Conservation (phyloP, 2,113 vertebrate genomes). For the Erythrocebus patas region DNA sequence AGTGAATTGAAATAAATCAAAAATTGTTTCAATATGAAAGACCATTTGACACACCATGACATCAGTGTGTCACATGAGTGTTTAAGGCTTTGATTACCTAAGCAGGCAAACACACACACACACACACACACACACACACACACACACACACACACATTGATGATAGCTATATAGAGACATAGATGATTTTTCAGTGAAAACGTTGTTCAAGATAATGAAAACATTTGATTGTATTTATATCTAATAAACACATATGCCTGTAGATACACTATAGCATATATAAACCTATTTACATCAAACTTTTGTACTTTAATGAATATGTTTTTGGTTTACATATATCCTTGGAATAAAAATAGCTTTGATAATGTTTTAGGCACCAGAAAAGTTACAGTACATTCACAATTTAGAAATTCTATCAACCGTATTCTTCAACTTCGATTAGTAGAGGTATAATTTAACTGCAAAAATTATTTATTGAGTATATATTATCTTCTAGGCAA, state of each 20-base stretch:
- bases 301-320: not conserved
- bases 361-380: not conserved
- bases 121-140: too few species aligned
- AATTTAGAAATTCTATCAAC: not conserved
- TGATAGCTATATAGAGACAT: not conserved
- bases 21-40: not conserved
- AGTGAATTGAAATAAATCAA: not conserved
- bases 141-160: not conserved
- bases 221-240: not conserved
- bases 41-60: not conserved
- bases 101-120: not conserved
- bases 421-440: not conserved
- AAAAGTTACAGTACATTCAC: not conserved
- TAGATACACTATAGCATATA: not conserved
- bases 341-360: not conserved
- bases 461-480: not conserved
- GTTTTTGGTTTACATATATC: not conserved
- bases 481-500: not conserved
- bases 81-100: not conserved
- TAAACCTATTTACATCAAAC: not conserved
- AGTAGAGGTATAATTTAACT: not conserved
- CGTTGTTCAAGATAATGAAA: not conserved
- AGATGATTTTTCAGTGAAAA: not conserved
- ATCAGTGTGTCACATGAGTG: not conserved
- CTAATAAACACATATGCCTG: not conserved